Base-by-base conservation (phyloP, 2,113 vertebrate genomes). In the Heloderma charlesbogerti region DNA sequence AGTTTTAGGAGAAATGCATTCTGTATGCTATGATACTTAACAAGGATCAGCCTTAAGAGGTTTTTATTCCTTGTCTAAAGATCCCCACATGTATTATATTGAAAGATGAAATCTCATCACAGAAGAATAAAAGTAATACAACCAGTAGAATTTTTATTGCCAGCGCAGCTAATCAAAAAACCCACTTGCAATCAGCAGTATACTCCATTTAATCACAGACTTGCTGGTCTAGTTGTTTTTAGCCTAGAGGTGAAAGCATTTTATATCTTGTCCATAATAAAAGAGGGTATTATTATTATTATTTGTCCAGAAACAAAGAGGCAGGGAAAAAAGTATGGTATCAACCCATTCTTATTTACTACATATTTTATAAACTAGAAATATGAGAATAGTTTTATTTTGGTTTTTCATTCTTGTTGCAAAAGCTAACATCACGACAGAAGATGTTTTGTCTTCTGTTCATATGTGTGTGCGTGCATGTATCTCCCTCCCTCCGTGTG, bases 261-360 rank as follows among this genome's bases (percentile, higher is more conserved):
- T 93, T 81, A 93, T 94, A 91, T 90, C 88, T 93, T 82, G 93
- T 22, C 57, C 12, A 0, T 51, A 93, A 74, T 92, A 89, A 91
- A 88, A 92, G 89, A 82, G 96, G 90, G 86, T 90, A 75, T 84
- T 90, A 92, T 86, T n/a, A 0, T 75, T 91, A 92, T 86, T n/a
- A 0, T 75, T 91, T 1, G 92, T 92, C 95, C 48, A 94, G 66
- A 15, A 79, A 96, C 89, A n/a, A 89, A 60, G 25, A 4, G 84
- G 86, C 91, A 90, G 91, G 81, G 88, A 94, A 95, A 90, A 15
- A 29, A 34, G 25, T 57, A 37, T 89, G 91, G 84, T 75, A 67
- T 66, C 94, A 93, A 3, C 88, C 91, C 92, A 92, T 92, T 94
- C 60, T 88, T 92, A 63, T 91, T 88, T 86, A 87, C 79, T 92